phyloP scores from a whole-genome alignment of 1,140 invertebrate genomes.

The Helicoverpa zea region DNA sequence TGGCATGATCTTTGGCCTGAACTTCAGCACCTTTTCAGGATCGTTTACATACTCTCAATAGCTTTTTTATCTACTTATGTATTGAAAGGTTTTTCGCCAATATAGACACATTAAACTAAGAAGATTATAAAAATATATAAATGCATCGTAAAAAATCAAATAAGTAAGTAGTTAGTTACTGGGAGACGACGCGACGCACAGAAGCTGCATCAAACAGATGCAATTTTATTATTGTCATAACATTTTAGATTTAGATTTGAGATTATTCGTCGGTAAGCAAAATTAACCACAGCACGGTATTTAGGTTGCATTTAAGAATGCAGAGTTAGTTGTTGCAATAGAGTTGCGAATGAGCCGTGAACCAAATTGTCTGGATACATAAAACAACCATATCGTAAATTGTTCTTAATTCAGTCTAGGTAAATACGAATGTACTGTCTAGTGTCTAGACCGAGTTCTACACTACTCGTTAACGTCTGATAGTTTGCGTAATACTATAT shows the following conservation, averaged over 20 bases:
- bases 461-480: slow-evolving; percentile 59
- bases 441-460: slow-evolving; percentile 56
- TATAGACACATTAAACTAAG: too few relatives aligned
- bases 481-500: slow-evolving; percentile 54
- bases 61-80: too few relatives aligned
- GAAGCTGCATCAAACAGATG: slow-evolving; percentile 25
- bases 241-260: slow-evolving; percentile 30
- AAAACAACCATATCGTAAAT: slow-evolving; percentile 75
- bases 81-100: too few relatives aligned
- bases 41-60: too few relatives aligned
- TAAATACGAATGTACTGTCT: slow-evolving; percentile 61
- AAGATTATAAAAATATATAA: slow-evolving; percentile 10
- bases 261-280: slow-evolving; percentile 23
- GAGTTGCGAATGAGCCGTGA: slow-evolving; percentile 73
- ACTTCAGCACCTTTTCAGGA: too few relatives aligned
- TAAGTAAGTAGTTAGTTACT: neutral
- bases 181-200: neutral
- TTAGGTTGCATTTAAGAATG: slow-evolving; percentile 52
- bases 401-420: slow-evolving; percentile 79
- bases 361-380: slow-evolving; percentile 79
- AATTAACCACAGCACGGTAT: slow-evolving; percentile 29
- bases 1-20: too few relatives aligned
- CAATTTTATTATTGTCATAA: slow-evolving; percentile 39
- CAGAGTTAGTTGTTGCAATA: slow-evolving; percentile 56
- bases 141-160: neutral